A percentile compares a stretch with the other conserved stretches of the same genome.
Evolutionary conservation across 2,113 vertebrate genomes (phyloP).

Genomic region (Oncorhynchus mykiss): DNA sequence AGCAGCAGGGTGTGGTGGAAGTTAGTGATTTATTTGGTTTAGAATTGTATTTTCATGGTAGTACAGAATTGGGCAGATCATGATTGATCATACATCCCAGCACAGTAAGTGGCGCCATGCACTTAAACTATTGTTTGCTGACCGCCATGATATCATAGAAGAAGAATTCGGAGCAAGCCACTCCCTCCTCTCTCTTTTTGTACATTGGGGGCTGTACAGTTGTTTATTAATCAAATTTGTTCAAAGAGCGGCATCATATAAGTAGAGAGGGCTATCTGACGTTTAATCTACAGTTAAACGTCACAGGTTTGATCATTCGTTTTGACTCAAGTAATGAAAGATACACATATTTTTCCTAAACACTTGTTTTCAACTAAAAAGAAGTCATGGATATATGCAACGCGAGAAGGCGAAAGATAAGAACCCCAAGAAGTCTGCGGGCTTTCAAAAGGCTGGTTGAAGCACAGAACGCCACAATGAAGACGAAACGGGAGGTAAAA

Average conservation of each 20-base stretch:
- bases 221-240: conserved; percentile 58
- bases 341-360: conserved; percentile 47
- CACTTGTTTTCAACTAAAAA: conserved; percentile 51
- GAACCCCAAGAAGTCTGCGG: conserved; percentile 47
- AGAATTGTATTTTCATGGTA: too few relatives aligned
- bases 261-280: not conserved
- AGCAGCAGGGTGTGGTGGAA: too few relatives aligned
- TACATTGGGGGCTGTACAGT: conserved; percentile 47
- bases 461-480: conserved; percentile 31
- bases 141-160: too few relatives aligned
- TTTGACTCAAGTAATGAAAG: conserved; percentile 69
- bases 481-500: conserved; percentile 59
- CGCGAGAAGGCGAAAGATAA: conserved; percentile 66
- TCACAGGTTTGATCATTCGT: conserved; percentile 11
- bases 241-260: conserved; percentile 15
- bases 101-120: too few relatives aligned
- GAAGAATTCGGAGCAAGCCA: conserved; percentile 22
- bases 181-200: conserved; percentile 51
- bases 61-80: too few relatives aligned
- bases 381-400: conserved; percentile 71
- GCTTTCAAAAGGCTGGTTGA: conserved; percentile 44
- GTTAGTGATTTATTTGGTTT: too few relatives aligned
- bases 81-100: too few relatives aligned
- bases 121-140: too few relatives aligned
- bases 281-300: conserved; percentile 17